Evolutionary conservation across 1,140 invertebrate species (phyloP), one percentile per base, ranked within the genome.

Genomic region (Drosophila novamexicana): DNA sequence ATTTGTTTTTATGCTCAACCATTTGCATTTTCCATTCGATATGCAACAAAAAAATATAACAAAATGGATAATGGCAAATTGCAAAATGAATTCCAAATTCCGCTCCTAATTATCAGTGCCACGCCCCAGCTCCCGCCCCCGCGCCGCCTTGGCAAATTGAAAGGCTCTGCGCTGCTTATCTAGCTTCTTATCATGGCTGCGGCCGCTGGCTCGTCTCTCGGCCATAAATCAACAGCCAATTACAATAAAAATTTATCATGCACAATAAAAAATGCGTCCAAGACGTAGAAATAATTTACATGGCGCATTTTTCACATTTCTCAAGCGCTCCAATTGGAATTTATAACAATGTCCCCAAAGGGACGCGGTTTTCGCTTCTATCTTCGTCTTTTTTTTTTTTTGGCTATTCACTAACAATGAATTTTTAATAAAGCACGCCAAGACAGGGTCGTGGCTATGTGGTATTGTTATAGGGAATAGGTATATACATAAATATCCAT

Each of bases 171-270:
- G 53, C 53, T 54, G 77, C 79, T 84, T 84, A 85, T 85, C 81
- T 77, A 42, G 77, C 56, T 29, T 3, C 22, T 29, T 29, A 29
- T 29, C 22, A 29, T 4, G 42, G 42, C 14, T 44, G 10, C 8
- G 34, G 58, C 34, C 50, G 45, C 40, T 40, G 29, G 36, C 54
- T 16, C 54, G 12, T 69, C 75, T 34, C 54, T 62, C 67, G 72
- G 42, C 79, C 83, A 88, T 86, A 88, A 86, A 86, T 86, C 82
- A 86, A 88, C 83, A 86, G 84, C 82, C 82, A 86, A 86, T 86
- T 86, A 86, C 82, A 86, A 86, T 88, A 86, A 82, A 86, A 86
- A 86, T 86, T 88, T 86, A 86, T 86, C 79, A 83, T 88, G 83
- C 83, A 86, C 83, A 86, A 86, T 88, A 88, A 83, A 86, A 79